Conservation (phyloP, 1,140 invertebrate species). For the Aricia agestis region DNA sequence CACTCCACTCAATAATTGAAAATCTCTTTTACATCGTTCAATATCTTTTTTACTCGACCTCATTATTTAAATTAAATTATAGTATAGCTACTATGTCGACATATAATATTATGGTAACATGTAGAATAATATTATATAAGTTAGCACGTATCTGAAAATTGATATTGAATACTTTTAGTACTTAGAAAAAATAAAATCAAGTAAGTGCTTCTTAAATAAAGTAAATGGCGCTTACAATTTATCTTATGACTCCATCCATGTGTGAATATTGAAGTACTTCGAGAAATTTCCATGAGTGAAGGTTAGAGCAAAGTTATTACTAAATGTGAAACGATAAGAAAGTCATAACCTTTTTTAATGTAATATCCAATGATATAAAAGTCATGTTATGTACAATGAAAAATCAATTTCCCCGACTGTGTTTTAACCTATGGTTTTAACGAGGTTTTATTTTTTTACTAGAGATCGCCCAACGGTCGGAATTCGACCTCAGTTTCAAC, state of each 20-base stretch:
- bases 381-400: no score
- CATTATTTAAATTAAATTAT: no score
- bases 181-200: background rate
- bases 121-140: background rate
- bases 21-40: background rate
- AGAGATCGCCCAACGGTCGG: no score
- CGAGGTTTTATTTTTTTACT: no score
- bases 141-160: background rate
- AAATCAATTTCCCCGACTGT: no score
- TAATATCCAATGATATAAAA: no score
- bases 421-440: no score
- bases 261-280: background rate
- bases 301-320: no score
- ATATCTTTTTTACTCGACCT: background rate
- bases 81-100: no score
- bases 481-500: no score
- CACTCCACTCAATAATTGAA: background rate
- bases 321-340: no score
- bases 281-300: background rate
- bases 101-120: background rate
- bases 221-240: background rate
- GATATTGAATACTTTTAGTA: background rate
- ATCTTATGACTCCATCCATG: background rate
- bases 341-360: background rate
- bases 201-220: background rate